Evolutionary conservation across 2,888 invertebrate species (phyloP).

Genomic region (Dascillus cervinus): DNA sequence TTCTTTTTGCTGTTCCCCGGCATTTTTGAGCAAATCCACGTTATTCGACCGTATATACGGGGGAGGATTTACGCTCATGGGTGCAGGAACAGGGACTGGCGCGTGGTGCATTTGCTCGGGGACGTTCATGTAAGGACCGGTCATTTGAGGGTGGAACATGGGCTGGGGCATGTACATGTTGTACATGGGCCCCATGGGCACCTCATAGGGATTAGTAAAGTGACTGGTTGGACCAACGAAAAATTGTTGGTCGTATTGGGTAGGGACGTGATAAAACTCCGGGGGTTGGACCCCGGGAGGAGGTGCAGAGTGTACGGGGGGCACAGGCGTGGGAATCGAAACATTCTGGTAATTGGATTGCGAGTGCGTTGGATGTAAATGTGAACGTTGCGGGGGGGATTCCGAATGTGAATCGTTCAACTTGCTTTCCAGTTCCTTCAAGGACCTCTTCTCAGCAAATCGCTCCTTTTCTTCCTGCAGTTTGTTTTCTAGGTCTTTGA

Average conservation of each 20-base stretch:
- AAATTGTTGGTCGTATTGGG: slow-evolving; percentile 33
- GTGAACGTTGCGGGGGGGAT: too few relatives aligned
- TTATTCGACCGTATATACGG: neutral
- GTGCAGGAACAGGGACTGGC: too few relatives aligned
- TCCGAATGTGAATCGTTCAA: slow-evolving; percentile 6
- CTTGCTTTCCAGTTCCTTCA: slow-evolving; percentile 10
- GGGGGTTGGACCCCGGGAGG: slow-evolving; percentile 8
- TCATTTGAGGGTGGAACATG: too few relatives aligned
- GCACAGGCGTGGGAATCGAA: too few relatives aligned
- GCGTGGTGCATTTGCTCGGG: neutral
- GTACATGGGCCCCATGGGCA: neutral
- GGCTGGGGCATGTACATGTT: neutral
- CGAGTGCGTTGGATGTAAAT: too few relatives aligned
- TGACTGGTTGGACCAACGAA: slow-evolving; percentile 29
- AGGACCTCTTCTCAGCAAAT: slow-evolving; percentile 6
- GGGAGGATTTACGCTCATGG: too few relatives aligned
- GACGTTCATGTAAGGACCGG: too few relatives aligned
- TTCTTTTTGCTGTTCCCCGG: neutral
- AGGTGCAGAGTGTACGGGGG: too few relatives aligned
- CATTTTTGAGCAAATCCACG: slow-evolving; percentile 1
- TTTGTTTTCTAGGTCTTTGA: slow-evolving; percentile 37
- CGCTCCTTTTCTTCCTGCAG: slow-evolving; percentile 19
- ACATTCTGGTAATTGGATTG: too few relatives aligned
- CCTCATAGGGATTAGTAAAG: slow-evolving; percentile 1
- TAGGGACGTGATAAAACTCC: too few relatives aligned